Percentiles rank a stretch among this genome's conserved stretches.
These are phyloP conservation scores for Macrobrachium nipponense DNA, from an alignment of 1,140 invertebrate genomes.

Conservation along the genomic window DNA sequence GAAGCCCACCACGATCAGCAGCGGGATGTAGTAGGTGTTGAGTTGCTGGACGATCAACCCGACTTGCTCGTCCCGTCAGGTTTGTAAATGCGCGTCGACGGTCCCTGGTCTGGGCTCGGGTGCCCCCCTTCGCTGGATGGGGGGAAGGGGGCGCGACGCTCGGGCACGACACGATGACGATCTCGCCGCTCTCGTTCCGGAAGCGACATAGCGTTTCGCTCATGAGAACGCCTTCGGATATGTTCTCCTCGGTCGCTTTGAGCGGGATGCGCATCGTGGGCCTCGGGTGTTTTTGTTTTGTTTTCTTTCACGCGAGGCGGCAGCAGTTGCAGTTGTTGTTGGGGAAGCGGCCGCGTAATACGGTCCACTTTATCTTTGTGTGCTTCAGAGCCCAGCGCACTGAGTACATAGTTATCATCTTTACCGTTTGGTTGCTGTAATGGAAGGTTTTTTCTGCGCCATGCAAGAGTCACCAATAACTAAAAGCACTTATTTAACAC, in stretches of 20 bases:
- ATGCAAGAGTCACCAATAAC: too few species aligned
- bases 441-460: too few species aligned
- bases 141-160: constrained; percentile 5
- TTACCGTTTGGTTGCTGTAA: too few species aligned
- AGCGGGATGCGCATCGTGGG: neutral
- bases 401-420: too few species aligned
- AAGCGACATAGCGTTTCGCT: constrained; percentile 40
- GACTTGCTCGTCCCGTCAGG: constrained; percentile 54
- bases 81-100: constrained; percentile 26
- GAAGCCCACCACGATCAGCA: constrained; percentile 77
- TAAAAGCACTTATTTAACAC: too few species aligned
- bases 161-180: constrained; percentile 6
- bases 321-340: too few species aligned
- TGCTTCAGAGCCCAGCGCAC: too few species aligned
- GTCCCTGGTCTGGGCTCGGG: neutral
- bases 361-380: too few species aligned
- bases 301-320: too few species aligned
- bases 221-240: neutral
- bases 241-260: neutral
- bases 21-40: constrained; percentile 70
- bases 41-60: constrained; percentile 39
- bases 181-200: constrained; percentile 26
- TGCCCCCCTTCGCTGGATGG: neutral
- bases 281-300: neutral
- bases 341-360: too few species aligned